Conservation (phyloP, 2,797 vertebrate genomes). For the Esox lucius region DNA sequence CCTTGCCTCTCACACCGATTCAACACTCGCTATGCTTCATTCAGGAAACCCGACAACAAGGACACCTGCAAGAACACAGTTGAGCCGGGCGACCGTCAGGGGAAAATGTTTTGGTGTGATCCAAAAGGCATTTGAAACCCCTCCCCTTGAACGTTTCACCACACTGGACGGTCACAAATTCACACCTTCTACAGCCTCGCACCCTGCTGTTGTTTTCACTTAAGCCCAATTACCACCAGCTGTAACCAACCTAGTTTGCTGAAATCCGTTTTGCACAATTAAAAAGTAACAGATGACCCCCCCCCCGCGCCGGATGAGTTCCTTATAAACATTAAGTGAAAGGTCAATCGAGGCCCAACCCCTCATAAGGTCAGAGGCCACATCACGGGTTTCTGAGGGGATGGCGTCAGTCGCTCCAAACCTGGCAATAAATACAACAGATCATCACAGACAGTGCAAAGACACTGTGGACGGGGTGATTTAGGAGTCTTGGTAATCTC, state of each 20-base stretch:
- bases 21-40: slow-evolving; percentile 4
- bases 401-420: background rate
- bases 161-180: background rate
- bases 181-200: background rate
- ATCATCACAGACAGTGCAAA: slow-evolving; percentile 26
- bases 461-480: slow-evolving; percentile 26
- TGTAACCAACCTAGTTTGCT: slow-evolving; percentile 25
- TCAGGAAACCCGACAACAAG: slow-evolving; percentile 4
- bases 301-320: slow-evolving; percentile 21
- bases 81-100: background rate
- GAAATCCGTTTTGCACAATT: slow-evolving; percentile 25
- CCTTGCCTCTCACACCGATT: background rate
- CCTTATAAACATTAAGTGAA: slow-evolving; percentile 14
- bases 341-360: background rate
- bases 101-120: background rate
- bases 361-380: background rate
- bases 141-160: slow-evolving; percentile 8
- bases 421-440: slow-evolving; percentile 20
- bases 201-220: slow-evolving; percentile 29
- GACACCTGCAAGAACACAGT: slow-evolving; percentile 15
- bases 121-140: background rate
- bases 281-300: slow-evolving; percentile 23
- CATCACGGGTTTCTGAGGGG: slow-evolving; percentile 26
- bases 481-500: slow-evolving; percentile 34
- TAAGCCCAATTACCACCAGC: slow-evolving; percentile 24